These are phyloP conservation scores for Smithornis capensis DNA, from an alignment of 2,113 vertebrate species.

Conservation along the genomic window DNA sequence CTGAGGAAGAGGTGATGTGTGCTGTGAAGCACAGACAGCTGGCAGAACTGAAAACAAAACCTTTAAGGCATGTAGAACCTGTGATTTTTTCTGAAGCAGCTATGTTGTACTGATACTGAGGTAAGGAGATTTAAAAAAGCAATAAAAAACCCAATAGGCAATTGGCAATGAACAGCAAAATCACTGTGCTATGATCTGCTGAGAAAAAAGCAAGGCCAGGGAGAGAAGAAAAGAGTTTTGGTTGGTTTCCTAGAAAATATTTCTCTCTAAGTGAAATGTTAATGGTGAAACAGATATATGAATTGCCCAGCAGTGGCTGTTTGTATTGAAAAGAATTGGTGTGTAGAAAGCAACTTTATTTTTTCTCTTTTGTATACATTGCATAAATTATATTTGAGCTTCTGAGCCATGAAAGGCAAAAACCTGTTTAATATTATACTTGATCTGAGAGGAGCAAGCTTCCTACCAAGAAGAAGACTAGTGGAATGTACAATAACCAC, in stretches of 20 bases:
- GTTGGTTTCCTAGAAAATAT: neutral
- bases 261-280: neutral
- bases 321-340: neutral
- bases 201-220: neutral
- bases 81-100: neutral
- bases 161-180: constrained; percentile 18
- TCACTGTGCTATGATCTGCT: neutral
- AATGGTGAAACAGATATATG: neutral
- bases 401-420: neutral
- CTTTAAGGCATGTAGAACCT: neutral
- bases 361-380: neutral
- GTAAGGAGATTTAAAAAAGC: neutral
- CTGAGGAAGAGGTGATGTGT: neutral
- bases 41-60: constrained; percentile 8
- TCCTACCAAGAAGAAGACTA: neutral
- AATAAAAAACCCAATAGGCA: neutral
- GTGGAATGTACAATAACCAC: neutral
- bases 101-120: neutral
- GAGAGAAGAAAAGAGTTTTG: neutral
- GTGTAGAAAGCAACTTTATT: neutral
- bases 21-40: neutral
- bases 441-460: neutral
- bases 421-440: neutral
- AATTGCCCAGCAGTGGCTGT: neutral
- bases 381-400: neutral